Evolutionary conservation across 2,113 vertebrate genomes (phyloP).

Genomic region (Canis aureus): DNA sequence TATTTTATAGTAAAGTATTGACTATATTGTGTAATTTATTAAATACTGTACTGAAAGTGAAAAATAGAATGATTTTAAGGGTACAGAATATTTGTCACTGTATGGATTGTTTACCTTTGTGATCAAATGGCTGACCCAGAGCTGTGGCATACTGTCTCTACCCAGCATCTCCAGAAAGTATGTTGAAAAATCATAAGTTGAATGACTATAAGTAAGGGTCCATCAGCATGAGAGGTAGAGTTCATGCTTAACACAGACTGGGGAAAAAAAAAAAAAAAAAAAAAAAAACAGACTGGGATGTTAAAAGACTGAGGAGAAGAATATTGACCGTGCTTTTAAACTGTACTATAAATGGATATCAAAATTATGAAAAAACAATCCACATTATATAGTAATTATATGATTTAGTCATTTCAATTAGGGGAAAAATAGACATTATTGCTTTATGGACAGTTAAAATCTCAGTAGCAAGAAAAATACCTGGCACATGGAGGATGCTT

Average conservation of each 20-base stretch:
- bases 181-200: background rate
- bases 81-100: background rate
- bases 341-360: background rate
- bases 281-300: background rate
- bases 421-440: background rate
- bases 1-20: background rate
- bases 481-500: background rate
- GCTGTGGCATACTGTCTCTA: background rate
- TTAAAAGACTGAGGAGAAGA: background rate
- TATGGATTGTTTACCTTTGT: background rate
- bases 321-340: background rate
- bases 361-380: background rate
- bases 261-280: no score
- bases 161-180: background rate
- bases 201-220: background rate
- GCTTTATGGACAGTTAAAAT: constrained; percentile 3
- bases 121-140: background rate
- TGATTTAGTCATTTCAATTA: background rate
- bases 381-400: background rate
- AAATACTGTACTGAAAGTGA: background rate
- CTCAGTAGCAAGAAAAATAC: background rate
- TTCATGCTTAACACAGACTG: background rate
- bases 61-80: background rate
- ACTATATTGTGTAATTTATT: background rate
- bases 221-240: background rate